Evolutionary conservation across 2,888 invertebrate species (phyloP).

Genomic region (Minunthozetes semirufus): DNA sequence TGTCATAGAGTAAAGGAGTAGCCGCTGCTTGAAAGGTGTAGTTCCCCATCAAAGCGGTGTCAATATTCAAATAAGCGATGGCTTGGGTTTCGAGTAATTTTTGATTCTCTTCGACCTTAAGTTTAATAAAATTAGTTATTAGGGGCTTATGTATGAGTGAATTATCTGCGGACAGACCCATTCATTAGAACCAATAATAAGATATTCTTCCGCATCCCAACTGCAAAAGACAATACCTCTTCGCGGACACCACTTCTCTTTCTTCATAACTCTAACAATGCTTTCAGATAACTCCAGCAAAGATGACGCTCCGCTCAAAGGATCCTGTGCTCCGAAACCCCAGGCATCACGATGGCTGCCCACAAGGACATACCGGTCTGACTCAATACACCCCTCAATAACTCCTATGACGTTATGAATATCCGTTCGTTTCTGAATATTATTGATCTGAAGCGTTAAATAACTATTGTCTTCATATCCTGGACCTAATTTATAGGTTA

Average conservation of each 20-base stretch:
- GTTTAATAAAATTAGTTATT: no score
- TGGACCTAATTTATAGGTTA: constrained; percentile 39
- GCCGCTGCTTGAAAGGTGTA: constrained; percentile 5
- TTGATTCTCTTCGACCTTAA: constrained; percentile 2
- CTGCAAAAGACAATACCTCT: constrained; percentile 51
- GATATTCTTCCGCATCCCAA: constrained; percentile 54
- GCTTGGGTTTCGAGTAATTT: constrained; percentile 39
- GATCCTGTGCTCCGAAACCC: constrained; percentile 52
- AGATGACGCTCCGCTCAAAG: constrained; percentile 52
- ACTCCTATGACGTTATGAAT: constrained; percentile 47
- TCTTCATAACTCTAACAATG: constrained; percentile 46
- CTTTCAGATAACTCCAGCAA: constrained; percentile 51
- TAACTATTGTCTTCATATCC: constrained; percentile 36
- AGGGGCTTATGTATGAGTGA: no score
- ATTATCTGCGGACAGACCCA: constrained; percentile 43
- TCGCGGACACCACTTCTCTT: constrained; percentile 51
- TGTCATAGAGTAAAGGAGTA: constrained; percentile 40
- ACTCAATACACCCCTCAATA: constrained; percentile 45
- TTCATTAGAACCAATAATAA: constrained; percentile 53
- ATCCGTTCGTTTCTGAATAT: not conserved
- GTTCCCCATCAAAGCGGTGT: constrained; percentile 45
- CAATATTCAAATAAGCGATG: constrained; percentile 47
- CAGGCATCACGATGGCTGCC: constrained; percentile 55
- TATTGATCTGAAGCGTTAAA: constrained; percentile 37
- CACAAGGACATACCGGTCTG: constrained; percentile 52